phyloP scores from a whole-genome alignment of 2,113 vertebrate genomes.

The Bothrops jararaca region DNA sequence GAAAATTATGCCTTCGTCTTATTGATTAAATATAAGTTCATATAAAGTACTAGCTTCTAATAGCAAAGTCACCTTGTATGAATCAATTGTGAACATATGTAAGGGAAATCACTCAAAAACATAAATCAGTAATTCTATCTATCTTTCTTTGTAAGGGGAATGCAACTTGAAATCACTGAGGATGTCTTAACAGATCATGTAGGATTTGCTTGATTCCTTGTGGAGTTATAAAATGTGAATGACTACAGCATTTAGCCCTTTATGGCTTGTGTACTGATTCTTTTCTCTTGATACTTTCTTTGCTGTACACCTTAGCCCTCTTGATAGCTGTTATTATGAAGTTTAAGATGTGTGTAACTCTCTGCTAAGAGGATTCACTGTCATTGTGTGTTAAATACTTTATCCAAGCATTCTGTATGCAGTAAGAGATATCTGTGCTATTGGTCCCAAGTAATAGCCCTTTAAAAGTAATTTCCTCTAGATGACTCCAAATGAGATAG shows the following conservation, averaged over 20 bases:
- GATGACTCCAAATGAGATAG: conserved; percentile 18
- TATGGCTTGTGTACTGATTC: neutral
- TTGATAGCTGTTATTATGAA: conserved; percentile 24
- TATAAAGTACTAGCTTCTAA: neutral
- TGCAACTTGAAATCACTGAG: neutral
- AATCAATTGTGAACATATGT: neutral
- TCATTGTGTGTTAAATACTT: conserved; percentile 36
- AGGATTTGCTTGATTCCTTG: neutral
- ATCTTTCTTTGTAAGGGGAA: neutral
- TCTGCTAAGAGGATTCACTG: conserved; percentile 28
- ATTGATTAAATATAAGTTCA: neutral
- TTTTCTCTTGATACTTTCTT: neutral
- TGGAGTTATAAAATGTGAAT: neutral
- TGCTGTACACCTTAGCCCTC: neutral
- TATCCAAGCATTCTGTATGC: conserved; percentile 23
- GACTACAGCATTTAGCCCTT: neutral
- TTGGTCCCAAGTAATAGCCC: conserved; percentile 21
- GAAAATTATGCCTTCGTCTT: neutral
- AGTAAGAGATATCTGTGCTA: neutral
- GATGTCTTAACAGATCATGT: neutral
- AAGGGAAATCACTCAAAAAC: neutral
- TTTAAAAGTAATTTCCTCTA: conserved; percentile 45
- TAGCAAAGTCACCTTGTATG: neutral
- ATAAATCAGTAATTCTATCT: neutral
- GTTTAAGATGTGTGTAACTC: conserved; percentile 25